phyloP scores from a whole-genome alignment of 2,113 vertebrate species.

The Myiozetetes cayanensis region DNA sequence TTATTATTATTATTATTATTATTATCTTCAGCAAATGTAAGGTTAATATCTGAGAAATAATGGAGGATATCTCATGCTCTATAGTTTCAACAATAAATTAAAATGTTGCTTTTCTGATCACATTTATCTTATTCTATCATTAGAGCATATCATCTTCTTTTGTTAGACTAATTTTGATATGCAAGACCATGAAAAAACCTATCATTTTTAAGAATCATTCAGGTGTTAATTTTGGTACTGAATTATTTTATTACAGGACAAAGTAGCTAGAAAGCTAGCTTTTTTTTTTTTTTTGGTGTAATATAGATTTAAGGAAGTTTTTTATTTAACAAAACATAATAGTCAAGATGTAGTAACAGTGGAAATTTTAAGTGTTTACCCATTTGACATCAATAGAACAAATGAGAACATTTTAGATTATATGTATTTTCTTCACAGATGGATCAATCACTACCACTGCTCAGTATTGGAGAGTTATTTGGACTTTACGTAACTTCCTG shows the following conservation, averaged over 20 bases:
- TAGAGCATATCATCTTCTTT: slow-evolving; percentile 37
- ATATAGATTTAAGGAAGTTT: slow-evolving; percentile 12
- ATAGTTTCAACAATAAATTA: slow-evolving; percentile 37
- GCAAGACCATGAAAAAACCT: slow-evolving; percentile 27
- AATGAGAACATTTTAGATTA: neutral
- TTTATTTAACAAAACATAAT: neutral
- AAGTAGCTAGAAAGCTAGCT: slow-evolving; percentile 3
- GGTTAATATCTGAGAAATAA: slow-evolving; percentile 22
- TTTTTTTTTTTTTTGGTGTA: neutral
- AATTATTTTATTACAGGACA: slow-evolving; percentile 46
- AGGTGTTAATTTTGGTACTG: slow-evolving; percentile 44
- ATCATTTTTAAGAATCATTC: slow-evolving; percentile 54
- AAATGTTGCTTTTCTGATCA: neutral
- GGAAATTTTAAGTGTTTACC: neutral
- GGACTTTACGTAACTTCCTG: neutral
- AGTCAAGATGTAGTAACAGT: neutral
- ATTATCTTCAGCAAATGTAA: neutral
- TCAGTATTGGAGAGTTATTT: neutral
- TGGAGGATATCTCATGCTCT: neutral
- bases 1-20: too few species aligned
- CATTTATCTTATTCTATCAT: slow-evolving; percentile 16
- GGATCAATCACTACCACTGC: neutral
- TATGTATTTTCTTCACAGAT: neutral
- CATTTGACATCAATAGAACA: neutral
- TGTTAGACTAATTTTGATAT: slow-evolving; percentile 33